Evolutionary conservation across 2,888 invertebrate genomes (phyloP).

Genomic region (Diaphora mendica): DNA sequence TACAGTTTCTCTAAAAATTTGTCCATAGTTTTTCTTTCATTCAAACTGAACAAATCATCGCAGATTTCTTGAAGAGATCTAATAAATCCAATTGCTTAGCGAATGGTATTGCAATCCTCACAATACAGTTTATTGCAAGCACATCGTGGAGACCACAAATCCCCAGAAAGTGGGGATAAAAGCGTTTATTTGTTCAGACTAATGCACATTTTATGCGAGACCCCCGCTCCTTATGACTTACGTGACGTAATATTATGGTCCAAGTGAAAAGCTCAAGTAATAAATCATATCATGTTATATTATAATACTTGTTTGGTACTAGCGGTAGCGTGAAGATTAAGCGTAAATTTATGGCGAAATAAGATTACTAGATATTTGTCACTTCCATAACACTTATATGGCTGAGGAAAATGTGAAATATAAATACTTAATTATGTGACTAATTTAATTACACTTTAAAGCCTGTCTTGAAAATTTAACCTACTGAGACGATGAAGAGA

Average conservation of each 20-base stretch:
- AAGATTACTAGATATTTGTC: no score
- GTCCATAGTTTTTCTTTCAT: neutral
- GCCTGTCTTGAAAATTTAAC: no score
- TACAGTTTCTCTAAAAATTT: neutral
- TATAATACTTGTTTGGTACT: neutral
- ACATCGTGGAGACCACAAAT: constrained; percentile 72
- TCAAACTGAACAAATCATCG: constrained; percentile 5
- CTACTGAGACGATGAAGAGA: no score
- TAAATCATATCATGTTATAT: neutral
- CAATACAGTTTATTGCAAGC: constrained; percentile 62
- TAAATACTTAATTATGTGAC: no score
- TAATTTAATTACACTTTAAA: no score
- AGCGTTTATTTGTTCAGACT: constrained; percentile 84
- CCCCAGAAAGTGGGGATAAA: constrained; percentile 75
- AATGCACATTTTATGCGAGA: constrained; percentile 84
- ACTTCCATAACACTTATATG: neutral
- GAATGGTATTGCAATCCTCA: constrained; percentile 48
- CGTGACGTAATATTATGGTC: constrained; percentile 69
- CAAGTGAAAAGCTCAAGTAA: constrained; percentile 42
- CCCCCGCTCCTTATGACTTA: constrained; percentile 78
- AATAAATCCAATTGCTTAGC: constrained; percentile 44
- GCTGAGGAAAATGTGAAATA: neutral
- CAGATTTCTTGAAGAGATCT: constrained; percentile 13
- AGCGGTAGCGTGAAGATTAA: neutral
- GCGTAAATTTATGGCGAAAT: neutral